Conservation (phyloP, 2,113 vertebrate species). For the Stercorarius parasiticus region DNA sequence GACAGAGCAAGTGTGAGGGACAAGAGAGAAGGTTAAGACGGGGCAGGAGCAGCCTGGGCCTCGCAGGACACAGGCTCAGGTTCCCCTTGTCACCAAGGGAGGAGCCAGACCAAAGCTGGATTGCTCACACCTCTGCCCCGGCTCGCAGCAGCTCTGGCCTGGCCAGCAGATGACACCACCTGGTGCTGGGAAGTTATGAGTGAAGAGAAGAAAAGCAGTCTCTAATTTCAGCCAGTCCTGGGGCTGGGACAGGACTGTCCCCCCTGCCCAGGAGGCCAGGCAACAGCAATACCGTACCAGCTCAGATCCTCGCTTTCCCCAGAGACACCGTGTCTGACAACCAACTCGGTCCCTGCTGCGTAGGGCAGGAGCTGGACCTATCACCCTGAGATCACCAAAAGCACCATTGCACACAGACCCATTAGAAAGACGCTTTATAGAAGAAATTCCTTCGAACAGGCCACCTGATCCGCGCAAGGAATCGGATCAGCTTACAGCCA, state of each 20-base stretch:
- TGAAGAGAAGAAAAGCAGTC: not conserved
- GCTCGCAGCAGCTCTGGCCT: not conserved
- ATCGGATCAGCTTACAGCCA: not conserved
- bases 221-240: not conserved
- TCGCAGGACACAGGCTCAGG: not conserved
- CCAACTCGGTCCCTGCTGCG: not conserved
- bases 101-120: not conserved
- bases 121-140: not conserved
- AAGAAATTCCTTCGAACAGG: not conserved
- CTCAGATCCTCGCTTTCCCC: not conserved
- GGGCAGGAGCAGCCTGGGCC: not conserved
- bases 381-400: not conserved
- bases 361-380: too few species aligned
- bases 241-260: not conserved
- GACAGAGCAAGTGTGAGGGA: not conserved
- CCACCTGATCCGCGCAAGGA: not conserved
- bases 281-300: not conserved
- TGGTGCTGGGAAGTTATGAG: not conserved
- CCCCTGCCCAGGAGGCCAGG: not conserved
- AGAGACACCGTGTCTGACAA: not conserved
- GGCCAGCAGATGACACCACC: not conserved
- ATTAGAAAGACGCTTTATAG: not conserved
- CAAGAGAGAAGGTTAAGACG: not conserved
- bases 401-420: not conserved
- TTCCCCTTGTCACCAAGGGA: not conserved